Base-by-base conservation (phyloP, 2,888 invertebrate genomes). In the Lepidochrysops patricia region DNA sequence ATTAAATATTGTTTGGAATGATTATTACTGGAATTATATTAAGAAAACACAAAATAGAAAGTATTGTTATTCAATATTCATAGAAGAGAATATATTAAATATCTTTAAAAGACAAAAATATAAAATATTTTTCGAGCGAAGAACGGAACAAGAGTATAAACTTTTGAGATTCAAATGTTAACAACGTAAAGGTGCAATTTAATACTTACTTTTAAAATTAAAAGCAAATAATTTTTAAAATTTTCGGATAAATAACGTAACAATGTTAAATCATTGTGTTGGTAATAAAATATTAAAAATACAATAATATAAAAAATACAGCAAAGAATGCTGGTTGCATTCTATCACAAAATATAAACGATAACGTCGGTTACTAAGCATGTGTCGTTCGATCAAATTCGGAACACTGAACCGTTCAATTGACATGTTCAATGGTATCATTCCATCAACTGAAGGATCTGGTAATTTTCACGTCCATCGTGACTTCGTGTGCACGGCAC, bases 11-110 rank as follows among this genome's bases (percentile, higher is more conserved):
- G 50, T 37, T 35, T 57, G 43, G 54, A 61, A 34, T 52, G 48
- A 43, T 57, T 60, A 34, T 60, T n/a, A n/a, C n/a, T 61, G 59
- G 50, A 57, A 60, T 61, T 59, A 58, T 37, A 52, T 43, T 57
- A 32, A 57, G 23, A 57, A 32, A 59, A 32, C 15, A n/a, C n/a
- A n/a, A n/a, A n/a, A n/a, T n/a, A n/a, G n/a, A n/a, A n/a, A n/a
- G n/a, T n/a, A n/a, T n/a, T n/a, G n/a, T n/a, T n/a, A n/a, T n/a
- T n/a, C n/a, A n/a, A n/a, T n/a, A n/a, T n/a, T n/a, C n/a, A n/a
- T n/a, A n/a, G n/a, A n/a, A n/a, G n/a, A n/a, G n/a, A n/a, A n/a
- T n/a, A n/a, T n/a, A n/a, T n/a, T n/a, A n/a, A n/a, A 58, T 50
- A 52, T 50, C 37, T 12, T 25, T 12, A 4, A 6, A 23, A 50